Base-by-base conservation (phyloP, 2,113 vertebrate species). In the Ictalurus furcatus region DNA sequence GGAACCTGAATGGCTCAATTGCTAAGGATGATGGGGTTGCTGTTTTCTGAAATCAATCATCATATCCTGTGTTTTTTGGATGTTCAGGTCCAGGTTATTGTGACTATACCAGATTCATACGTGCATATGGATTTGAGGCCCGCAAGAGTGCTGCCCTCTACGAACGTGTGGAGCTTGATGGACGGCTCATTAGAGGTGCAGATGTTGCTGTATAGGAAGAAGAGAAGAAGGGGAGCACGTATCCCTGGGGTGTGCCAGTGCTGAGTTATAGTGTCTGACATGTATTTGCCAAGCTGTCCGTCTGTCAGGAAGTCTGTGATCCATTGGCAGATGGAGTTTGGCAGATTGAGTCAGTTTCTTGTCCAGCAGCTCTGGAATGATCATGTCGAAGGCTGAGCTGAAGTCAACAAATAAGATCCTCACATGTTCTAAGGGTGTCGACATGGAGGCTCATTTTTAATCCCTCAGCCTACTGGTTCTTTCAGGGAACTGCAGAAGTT, bases 381-480 rank as follows among this genome's bases (percentile, higher is more conserved):
- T 83, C 81, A 14, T 25, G 21, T 25, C 25, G 56, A 83, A 83
- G 19, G 21, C 58, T 21, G 54, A 82, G 80, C 80, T 34, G 17
- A 82, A 34, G 80, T 82, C 56, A 63, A 63, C 21, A 63, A 84
- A 84, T 63, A 63, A 63, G 37, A 81, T 81, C n/a, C 28, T 30
- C 16, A 30, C 7, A 7, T 3, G 30, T 84, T 40, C 81, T 1
- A 25, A 40, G 12, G 11, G 23, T 44, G 37, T 25, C 13, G 34
- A 61, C 4, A 83, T 25, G 34, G 37, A 37, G 58, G 34, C 58
- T 84, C 34, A 14, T 44, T 8, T 84, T 63, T 44, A 63, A 63
- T 40, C 30, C 58, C 14, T 21, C 25, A 28, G 44, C 23, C 58
- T 7, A 16, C 16, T 3, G 34, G 13, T 28, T 44, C 58, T 44